A percentile compares a stretch with the other conserved stretches of the same genome.
Conservation (phyloP, 2,797 vertebrate genomes). For the Sitta carolinensis region DNA sequence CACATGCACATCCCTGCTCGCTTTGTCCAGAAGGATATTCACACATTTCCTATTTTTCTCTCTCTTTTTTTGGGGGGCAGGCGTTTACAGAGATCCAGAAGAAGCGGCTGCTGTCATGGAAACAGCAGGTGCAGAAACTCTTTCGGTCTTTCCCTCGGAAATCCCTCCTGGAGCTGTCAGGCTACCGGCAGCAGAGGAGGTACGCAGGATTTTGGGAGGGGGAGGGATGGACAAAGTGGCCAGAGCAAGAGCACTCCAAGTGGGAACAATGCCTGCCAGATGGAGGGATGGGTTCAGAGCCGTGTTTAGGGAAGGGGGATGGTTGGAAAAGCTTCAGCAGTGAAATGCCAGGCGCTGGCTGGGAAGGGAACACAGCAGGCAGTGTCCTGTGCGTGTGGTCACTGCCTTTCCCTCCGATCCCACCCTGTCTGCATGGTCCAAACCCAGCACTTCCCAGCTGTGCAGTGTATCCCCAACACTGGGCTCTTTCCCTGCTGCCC, state of each 20-base stretch:
- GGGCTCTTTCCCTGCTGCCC: not conserved
- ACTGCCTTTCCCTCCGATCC: fast-evolving
- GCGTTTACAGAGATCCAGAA: slow-evolving; percentile 97
- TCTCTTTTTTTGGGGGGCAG: slow-evolving; percentile 64
- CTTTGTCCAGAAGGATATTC: not conserved
- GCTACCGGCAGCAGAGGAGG: slow-evolving; percentile 94
- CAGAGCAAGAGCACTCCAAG: not conserved
- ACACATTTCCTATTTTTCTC: not conserved
- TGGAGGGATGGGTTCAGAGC: not conserved
- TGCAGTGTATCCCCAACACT: fast-evolving
- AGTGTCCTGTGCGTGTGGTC: not conserved
- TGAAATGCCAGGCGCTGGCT: not conserved
- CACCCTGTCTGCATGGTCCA: not conserved
- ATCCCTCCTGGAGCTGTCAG: slow-evolving; percentile 93
- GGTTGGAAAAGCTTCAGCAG: not conserved
- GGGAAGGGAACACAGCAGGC: not conserved
- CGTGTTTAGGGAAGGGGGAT: fast-evolving
- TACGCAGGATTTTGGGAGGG: slow-evolving; percentile 58
- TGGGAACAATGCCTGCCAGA: not conserved
- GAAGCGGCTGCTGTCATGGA: slow-evolving; percentile 99
- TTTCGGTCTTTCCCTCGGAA: slow-evolving; percentile 98
- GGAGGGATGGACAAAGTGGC: not conserved
- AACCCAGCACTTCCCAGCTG: not conserved
- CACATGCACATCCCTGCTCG: not conserved
- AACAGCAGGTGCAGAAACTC: slow-evolving; percentile 99